phyloP scores from a whole-genome alignment of 2,888 invertebrate species.

The Pterostichus niger region DNA sequence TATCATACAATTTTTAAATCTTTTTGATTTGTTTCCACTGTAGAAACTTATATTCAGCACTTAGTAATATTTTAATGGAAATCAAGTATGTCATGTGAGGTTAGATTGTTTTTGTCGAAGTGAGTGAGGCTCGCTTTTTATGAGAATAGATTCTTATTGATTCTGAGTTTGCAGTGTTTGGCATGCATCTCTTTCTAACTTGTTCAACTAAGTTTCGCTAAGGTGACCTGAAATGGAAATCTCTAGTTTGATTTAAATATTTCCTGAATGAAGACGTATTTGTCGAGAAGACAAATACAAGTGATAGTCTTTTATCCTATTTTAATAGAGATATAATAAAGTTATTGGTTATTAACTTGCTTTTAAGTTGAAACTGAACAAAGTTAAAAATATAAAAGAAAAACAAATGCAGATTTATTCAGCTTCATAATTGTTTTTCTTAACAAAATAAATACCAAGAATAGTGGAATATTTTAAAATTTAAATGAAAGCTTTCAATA shows the following conservation, averaged over 20 bases:
- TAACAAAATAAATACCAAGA: too few relatives aligned
- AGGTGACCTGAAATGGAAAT: conserved; percentile 27
- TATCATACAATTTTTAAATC: too few relatives aligned
- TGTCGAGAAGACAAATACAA: conserved; percentile 51
- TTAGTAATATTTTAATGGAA: too few relatives aligned
- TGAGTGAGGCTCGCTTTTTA: neutral
- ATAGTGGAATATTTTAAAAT: too few relatives aligned
- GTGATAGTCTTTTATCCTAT: conserved; percentile 26
- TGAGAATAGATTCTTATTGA: conserved; percentile 18
- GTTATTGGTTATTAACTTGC: neutral
- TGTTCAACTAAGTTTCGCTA: conserved; percentile 41
- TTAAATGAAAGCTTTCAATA: neutral
- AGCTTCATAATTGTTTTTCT: neutral
- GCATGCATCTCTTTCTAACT: conserved; percentile 39
- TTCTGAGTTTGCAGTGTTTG: conserved; percentile 11
- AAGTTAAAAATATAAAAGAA: neutral
- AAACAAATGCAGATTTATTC: neutral
- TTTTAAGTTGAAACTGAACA: neutral
- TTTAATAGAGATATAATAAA: neutral
- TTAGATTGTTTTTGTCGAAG: too few relatives aligned
- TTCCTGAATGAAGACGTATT: conserved; percentile 9
- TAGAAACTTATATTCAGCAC: too few relatives aligned
- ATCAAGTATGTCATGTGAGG: too few relatives aligned
- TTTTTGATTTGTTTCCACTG: too few relatives aligned
- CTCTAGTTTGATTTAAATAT: conserved; percentile 54